Evolutionary conservation across 2,113 vertebrate species (phyloP).

Genomic region (Sylvia atricapilla): DNA sequence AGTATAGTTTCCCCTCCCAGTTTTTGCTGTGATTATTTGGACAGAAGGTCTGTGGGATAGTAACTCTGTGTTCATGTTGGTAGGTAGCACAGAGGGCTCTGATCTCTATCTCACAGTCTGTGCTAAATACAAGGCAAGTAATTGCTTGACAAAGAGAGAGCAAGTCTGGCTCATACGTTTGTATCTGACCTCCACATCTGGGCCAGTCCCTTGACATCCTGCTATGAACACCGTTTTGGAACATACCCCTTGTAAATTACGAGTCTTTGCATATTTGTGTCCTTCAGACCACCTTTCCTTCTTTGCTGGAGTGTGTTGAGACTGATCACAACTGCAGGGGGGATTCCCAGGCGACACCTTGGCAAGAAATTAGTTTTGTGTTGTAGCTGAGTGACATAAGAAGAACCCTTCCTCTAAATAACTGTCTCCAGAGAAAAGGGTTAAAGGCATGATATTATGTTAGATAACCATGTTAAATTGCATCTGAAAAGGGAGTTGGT

Average conservation of each 20-base stretch:
- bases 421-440: not conserved
- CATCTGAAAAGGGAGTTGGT: not conserved
- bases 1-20: not conserved
- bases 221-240: not conserved
- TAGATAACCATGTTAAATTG: not conserved
- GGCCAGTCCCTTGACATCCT: not conserved
- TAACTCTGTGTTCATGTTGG: not conserved
- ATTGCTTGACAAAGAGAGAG: not conserved
- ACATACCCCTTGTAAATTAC: not conserved
- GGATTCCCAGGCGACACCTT: not conserved
- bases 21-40: not conserved
- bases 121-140: not conserved
- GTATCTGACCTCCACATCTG: not conserved
- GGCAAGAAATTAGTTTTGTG: not conserved
- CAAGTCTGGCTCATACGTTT: not conserved
- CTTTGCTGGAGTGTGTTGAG: not conserved
- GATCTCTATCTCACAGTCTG: conserved; percentile 20
- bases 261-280: not conserved
- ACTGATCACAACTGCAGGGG: not conserved
- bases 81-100: conserved; percentile 23
- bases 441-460: not conserved
- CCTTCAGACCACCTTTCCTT: not conserved
- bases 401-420: not conserved
- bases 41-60: not conserved
- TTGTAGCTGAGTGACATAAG: not conserved